Evolutionary conservation across 2,797 vertebrate genomes (phyloP).

Genomic region (Tamandua tetradactyla): DNA sequence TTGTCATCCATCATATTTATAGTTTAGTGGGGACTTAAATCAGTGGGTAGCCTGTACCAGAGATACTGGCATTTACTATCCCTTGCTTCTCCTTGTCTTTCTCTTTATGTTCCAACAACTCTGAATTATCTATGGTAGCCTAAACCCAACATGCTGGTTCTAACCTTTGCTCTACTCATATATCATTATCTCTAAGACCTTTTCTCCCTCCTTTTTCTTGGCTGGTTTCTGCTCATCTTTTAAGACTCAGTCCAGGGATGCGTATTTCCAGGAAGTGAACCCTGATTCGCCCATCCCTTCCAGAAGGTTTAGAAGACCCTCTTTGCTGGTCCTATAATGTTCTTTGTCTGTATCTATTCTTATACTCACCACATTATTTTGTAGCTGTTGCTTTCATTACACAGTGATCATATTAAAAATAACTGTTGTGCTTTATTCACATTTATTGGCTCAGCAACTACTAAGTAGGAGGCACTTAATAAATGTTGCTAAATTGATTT

Average conservation of each 20-base stretch:
- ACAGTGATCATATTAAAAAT: not conserved
- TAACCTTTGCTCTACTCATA: not conserved
- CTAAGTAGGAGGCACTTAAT: conserved; percentile 35
- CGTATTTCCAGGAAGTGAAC: not conserved
- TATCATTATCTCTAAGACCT: not conserved
- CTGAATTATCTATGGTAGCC: not conserved
- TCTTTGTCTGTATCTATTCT: not conserved
- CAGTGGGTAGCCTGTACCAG: not conserved
- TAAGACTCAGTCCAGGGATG: not conserved
- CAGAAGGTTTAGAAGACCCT: not conserved
- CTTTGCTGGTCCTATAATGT: not conserved
- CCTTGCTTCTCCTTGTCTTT: not conserved
- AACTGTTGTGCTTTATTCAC: conserved; percentile 1
- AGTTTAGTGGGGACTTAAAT: not conserved
- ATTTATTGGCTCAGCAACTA: conserved; percentile 19
- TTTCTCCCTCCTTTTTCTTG: not conserved
- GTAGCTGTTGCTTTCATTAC: conserved; percentile 17
- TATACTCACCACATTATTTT: not conserved
- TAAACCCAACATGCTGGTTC: not conserved
- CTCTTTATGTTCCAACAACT: not conserved
- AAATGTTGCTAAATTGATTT: conserved; percentile 57
- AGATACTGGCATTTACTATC: not conserved
- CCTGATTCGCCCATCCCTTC: not conserved
- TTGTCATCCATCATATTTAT: not conserved
- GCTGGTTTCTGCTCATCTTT: not conserved